phyloP scores from a whole-genome alignment of 2,113 vertebrate species.

The Australoheros scitulus region DNA sequence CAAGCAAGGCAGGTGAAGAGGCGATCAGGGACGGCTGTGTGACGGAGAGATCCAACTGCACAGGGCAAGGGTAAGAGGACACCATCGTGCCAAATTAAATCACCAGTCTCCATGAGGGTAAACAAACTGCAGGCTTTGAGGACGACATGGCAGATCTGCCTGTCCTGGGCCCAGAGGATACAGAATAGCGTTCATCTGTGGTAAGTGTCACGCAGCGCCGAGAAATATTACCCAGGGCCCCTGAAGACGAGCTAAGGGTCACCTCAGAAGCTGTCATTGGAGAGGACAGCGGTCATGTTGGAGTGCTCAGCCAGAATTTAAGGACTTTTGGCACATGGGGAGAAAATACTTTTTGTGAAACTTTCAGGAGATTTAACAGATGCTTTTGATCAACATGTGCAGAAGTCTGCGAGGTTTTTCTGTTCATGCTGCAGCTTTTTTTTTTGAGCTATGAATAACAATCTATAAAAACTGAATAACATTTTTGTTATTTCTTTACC shows the following conservation, averaged over 20 bases:
- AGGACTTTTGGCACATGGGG: constrained; percentile 10
- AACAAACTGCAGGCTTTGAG: constrained; percentile 26
- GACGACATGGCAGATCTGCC: constrained; percentile 18
- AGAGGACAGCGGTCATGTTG: constrained; percentile 27
- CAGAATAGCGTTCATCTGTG: constrained; percentile 37
- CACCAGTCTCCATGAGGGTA: constrained; percentile 29
- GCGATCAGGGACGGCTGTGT: neutral
- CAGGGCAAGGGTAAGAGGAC: constrained; percentile 44
- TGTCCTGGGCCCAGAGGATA: constrained; percentile 9
- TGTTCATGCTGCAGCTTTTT: neutral
- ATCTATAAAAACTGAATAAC: neutral
- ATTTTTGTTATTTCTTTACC: neutral
- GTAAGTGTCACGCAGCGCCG: constrained; percentile 6
- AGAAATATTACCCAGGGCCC: constrained; percentile 6
- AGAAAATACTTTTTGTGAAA: neutral
- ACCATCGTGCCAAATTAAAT: constrained; percentile 62
- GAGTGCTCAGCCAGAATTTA: neutral
- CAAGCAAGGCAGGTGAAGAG: constrained; percentile 22
- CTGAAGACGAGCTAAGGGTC: constrained; percentile 42
- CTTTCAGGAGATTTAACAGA: neutral
- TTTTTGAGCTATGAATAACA: neutral
- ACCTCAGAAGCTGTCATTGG: constrained; percentile 18
- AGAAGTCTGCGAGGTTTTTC: neutral
- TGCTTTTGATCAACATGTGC: neutral
- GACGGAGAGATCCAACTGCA: constrained; percentile 24